These are phyloP conservation scores for Ceratina japonica DNA, from an alignment of 1,140 invertebrate genomes.

Conservation along the genomic window DNA sequence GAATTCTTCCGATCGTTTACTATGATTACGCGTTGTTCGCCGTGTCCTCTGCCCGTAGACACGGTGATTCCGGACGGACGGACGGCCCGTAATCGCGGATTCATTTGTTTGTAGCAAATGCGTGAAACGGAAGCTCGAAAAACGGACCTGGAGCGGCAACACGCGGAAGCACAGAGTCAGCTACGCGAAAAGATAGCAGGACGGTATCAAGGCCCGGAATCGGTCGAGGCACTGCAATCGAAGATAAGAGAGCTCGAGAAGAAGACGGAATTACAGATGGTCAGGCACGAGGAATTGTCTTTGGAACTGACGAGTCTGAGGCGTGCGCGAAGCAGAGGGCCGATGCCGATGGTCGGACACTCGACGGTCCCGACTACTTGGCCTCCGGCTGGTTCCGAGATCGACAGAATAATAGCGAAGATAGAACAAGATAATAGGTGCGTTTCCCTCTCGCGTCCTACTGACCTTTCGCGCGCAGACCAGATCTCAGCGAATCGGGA, in stretches of 20 bases:
- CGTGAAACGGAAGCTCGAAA: slow-evolving; percentile 92
- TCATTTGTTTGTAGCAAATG: slow-evolving; percentile 82
- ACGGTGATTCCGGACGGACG: neutral
- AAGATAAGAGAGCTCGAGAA: slow-evolving; percentile 91
- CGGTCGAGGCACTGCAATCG: slow-evolving; percentile 87
- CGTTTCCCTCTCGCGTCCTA: neutral
- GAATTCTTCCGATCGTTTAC: neutral
- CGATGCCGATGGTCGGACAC: slow-evolving; percentile 69
- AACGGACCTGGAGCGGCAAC: slow-evolving; percentile 91
- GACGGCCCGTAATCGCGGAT: neutral
- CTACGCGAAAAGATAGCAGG: slow-evolving; percentile 84
- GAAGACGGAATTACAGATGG: slow-evolving; percentile 91
- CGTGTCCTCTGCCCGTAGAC: too few relatives aligned
- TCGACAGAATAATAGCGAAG: slow-evolving; percentile 96
- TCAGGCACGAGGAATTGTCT: slow-evolving; percentile 92
- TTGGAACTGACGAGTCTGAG: slow-evolving; percentile 87
- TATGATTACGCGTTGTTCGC: neutral
- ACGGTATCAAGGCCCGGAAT: slow-evolving; percentile 82
- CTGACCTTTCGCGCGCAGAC: neutral
- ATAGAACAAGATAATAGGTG: slow-evolving; percentile 90
- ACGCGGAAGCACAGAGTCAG: slow-evolving; percentile 89
- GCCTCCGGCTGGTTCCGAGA: slow-evolving; percentile 87
- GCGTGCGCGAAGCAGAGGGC: slow-evolving; percentile 73
- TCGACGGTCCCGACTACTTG: slow-evolving; percentile 79
- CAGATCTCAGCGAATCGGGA: too few relatives aligned